Conservation (phyloP, 2,113 vertebrate genomes). For the Prunella fulvescens region DNA sequence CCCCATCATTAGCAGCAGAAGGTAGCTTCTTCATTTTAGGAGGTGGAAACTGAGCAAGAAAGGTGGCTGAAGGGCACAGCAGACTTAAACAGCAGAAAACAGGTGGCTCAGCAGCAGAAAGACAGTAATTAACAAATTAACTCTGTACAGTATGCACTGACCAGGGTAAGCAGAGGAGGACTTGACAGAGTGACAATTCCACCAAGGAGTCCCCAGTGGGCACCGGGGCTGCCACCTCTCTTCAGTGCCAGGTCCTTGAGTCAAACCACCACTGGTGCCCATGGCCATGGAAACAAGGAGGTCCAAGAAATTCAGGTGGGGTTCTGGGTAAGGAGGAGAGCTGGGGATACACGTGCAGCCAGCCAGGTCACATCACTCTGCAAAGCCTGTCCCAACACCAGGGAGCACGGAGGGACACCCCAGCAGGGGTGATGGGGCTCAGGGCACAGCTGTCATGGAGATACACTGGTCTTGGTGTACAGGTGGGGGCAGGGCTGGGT, state of each 20-base stretch:
- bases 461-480: background rate
- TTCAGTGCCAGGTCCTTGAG: background rate
- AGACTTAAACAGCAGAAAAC: fast-evolving
- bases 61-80: background rate
- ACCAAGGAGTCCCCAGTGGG: fast-evolving
- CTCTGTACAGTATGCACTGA: background rate
- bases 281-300: background rate
- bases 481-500: fast-evolving
- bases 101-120: background rate
- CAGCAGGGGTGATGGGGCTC: fast-evolving
- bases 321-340: background rate
- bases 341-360: fast-evolving
- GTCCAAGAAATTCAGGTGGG: background rate
- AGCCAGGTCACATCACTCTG: fast-evolving
- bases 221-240: fast-evolving
- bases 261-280: background rate
- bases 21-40: background rate
- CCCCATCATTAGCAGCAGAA: background rate
- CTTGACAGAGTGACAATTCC: background rate
- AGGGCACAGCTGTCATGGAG: fast-evolving
- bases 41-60: background rate
- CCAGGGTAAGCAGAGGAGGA: background rate
- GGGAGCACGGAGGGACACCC: background rate
- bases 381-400: fast-evolving
- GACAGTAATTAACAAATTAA: background rate